Evolutionary conservation across 2,797 vertebrate species (phyloP), one percentile per base, ranked within the genome.

Genomic region (Limnodromus scolopaceus): DNA sequence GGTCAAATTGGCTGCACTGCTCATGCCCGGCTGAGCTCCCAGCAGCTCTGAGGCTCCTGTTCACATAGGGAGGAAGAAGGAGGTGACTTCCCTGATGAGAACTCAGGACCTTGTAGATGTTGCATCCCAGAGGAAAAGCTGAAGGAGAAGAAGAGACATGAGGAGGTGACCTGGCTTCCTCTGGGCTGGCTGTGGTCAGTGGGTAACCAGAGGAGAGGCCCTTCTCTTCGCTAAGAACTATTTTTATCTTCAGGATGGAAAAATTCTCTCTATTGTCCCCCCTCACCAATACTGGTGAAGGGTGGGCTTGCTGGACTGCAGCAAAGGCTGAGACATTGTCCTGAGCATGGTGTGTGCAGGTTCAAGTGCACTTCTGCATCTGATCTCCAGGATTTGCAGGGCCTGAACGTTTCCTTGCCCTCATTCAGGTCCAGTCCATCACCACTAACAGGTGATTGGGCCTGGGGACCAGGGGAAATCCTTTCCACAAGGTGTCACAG

Each of bases 201-300:
- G 24, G 24, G 8, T 55, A 10, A 55, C 22, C 45, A 41, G 8
- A 9, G n/a, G n/a, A 82, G 30, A 54, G 1, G 16, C 2, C 6
- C 0, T 38, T 64, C 28, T 65, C 43, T 63, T 63, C 20, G 16
- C 11, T 60, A 14, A 43, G n/a, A 63, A 22, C 5, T 4, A 20
- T 3, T 3, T 51, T 68, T 39, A n/a, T 66, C 34, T 75, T 36
- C 10, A 64, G n/a, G 38, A 64, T 68, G 28, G 23, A 84, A 84
- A 79, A 74, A 5, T 25, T 6, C 1, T 8, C 3, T 34, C 65
- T 58, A 25, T 34, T 58, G 13, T 2, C 7, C 2, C 5, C 2
- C 4, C 0, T 18, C 16, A 3, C 28, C 23, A 19, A 9, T 48
- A 14, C 39, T 36, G 43, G 19, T 53, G 58, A 25, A 28, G 64